Percentiles rank a stretch among this genome's conserved stretches.
These are phyloP conservation scores for Planiliza haematocheilus DNA, from an alignment of 2,113 vertebrate species.

Conservation along the genomic window DNA sequence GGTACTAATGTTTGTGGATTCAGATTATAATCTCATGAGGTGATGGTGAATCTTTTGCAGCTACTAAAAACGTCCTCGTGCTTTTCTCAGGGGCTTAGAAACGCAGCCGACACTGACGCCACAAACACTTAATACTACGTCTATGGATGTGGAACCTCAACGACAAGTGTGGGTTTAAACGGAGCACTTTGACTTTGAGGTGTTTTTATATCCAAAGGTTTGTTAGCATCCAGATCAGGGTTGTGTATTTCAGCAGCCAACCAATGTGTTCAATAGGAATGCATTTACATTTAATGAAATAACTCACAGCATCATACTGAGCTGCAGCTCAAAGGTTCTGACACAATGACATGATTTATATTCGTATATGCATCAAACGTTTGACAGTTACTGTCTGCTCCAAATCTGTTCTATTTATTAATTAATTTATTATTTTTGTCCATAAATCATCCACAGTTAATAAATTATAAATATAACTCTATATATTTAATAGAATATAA, in stretches of 20 bases:
- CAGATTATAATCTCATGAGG: not conserved
- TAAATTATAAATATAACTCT: too few relatives aligned
- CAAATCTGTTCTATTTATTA: not conserved
- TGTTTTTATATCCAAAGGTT: not conserved
- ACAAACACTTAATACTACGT: not conserved
- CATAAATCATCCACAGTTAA: too few relatives aligned
- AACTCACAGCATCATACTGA: not conserved
- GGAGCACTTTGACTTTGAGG: not conserved
- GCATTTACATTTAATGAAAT: too few relatives aligned
- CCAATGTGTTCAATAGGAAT: not conserved
- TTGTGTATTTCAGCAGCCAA: not conserved
- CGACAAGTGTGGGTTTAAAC: not conserved
- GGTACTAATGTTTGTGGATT: conserved; percentile 34
- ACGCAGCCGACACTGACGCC: not conserved
- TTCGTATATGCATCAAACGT: too few relatives aligned
- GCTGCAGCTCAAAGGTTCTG: not conserved
- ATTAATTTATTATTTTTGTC: too few relatives aligned
- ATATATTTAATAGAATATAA: too few relatives aligned
- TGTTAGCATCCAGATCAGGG: not conserved
- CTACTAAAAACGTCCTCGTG: not conserved
- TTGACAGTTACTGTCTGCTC: not conserved
- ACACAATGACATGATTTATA: too few relatives aligned
- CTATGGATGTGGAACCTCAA: not conserved
- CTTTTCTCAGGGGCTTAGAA: not conserved
- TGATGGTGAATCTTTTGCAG: not conserved